Conservation (phyloP, 2,888 invertebrate species). For the Bellardia bayeri region DNA sequence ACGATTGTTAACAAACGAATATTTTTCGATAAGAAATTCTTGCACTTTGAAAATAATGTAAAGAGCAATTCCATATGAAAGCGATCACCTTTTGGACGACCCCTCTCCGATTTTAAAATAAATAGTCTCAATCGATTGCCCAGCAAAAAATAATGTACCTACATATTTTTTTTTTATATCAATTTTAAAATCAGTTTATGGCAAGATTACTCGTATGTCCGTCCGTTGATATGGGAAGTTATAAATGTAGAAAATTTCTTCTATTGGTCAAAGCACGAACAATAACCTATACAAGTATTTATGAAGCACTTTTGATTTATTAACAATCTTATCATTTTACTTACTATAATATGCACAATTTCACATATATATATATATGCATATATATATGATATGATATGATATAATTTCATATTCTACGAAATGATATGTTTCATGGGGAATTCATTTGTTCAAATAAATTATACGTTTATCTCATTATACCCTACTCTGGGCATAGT, state of each 20-base stretch:
- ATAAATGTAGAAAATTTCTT: constrained; percentile 1
- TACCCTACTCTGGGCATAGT: no score
- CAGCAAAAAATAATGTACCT: no score
- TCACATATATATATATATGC: no score
- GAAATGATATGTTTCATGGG: background rate
- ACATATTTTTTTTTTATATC: no score
- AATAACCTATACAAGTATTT: background rate
- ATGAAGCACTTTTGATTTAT: constrained; percentile 58
- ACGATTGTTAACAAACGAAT: background rate
- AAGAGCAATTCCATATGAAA: no score
- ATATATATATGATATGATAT: background rate
- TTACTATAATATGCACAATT: background rate
- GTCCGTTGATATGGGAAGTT: constrained; percentile 19
- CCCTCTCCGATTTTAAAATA: no score
- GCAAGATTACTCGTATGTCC: background rate
- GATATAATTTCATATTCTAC: background rate
- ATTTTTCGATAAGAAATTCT: constrained; percentile 1
- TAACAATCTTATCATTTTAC: constrained; percentile 53
- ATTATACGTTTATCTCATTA: background rate
- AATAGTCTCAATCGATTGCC: no score
- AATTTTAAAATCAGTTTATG: constrained; percentile 47
- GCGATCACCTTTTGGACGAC: no score
- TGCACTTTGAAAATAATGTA: constrained; percentile 29
- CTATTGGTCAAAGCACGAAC: background rate
- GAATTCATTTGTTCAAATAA: background rate